Conservation (phyloP, 1,140 invertebrate genomes). For the Oncopodura yosiiana region DNA sequence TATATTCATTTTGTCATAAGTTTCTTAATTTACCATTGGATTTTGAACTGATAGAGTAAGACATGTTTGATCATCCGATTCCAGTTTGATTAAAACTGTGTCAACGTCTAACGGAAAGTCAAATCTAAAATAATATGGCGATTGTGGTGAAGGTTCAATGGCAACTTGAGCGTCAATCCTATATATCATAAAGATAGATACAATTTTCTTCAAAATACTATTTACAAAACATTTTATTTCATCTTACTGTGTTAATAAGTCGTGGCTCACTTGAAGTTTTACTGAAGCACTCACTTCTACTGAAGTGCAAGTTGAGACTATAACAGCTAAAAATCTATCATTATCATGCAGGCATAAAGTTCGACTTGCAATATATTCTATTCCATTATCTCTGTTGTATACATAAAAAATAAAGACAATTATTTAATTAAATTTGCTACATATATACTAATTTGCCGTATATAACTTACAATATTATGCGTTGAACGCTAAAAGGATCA, state of each 20-base stretch:
- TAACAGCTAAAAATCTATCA: too few species aligned
- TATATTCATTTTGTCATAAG: background rate
- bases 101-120: background rate
- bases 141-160: background rate
- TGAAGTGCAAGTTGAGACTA: background rate
- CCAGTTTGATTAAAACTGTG: background rate
- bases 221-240: background rate
- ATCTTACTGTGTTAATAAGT: too few species aligned
- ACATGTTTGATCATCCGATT: slow-evolving; percentile 8
- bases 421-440: too few species aligned
- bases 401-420: too few species aligned
- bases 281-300: background rate
- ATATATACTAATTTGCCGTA: background rate
- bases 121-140: background rate
- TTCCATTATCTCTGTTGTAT: background rate
- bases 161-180: background rate
- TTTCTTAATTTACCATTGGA: slow-evolving; percentile 11
- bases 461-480: background rate
- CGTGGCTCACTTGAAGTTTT: background rate
- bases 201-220: background rate
- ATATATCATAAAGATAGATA: background rate
- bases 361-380: background rate
- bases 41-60: slow-evolving; percentile 25
- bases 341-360: too few species aligned
- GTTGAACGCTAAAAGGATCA: background rate